phyloP scores from a whole-genome alignment of 2,888 invertebrate genomes.

The Papilio demoleus region DNA sequence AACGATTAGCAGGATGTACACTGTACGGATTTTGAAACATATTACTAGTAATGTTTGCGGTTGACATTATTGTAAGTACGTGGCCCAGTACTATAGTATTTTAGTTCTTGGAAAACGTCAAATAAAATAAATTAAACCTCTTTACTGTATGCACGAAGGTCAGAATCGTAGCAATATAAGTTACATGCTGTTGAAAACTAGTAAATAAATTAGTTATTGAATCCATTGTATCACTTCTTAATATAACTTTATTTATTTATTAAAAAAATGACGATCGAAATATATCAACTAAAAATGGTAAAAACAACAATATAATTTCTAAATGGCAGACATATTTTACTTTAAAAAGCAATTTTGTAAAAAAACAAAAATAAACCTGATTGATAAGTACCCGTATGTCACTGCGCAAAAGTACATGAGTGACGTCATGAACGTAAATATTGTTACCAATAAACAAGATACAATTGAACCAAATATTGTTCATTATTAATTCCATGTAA shows the following conservation, averaged over 20 bases:
- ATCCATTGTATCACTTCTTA: not conserved
- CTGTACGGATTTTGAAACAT: too few species aligned
- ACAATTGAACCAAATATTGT: too few species aligned
- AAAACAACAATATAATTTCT: not conserved
- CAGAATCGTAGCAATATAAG: slow-evolving; percentile 7
- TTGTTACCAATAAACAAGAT: too few species aligned
- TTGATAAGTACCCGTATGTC: too few species aligned
- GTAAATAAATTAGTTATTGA: not conserved
- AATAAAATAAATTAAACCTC: slow-evolving; percentile 1
- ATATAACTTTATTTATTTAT: not conserved
- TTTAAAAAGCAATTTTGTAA: not conserved
- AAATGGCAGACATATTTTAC: not conserved
- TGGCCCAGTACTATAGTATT: not conserved
- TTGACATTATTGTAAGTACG: not conserved
- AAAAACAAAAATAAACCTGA: too few species aligned
- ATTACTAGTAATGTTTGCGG: too few species aligned
- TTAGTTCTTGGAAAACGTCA: not conserved
- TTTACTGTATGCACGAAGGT: not conserved
- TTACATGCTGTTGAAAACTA: not conserved
- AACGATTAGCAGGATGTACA: too few species aligned
- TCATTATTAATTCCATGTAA: too few species aligned
- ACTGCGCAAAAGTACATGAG: not conserved
- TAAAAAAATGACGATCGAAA: not conserved
- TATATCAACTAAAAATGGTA: not conserved
- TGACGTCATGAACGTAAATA: too few species aligned